Evolutionary conservation across 2,113 vertebrate species (phyloP), one percentile per base, ranked within the genome.

Genomic region (Cinclus cinclus): DNA sequence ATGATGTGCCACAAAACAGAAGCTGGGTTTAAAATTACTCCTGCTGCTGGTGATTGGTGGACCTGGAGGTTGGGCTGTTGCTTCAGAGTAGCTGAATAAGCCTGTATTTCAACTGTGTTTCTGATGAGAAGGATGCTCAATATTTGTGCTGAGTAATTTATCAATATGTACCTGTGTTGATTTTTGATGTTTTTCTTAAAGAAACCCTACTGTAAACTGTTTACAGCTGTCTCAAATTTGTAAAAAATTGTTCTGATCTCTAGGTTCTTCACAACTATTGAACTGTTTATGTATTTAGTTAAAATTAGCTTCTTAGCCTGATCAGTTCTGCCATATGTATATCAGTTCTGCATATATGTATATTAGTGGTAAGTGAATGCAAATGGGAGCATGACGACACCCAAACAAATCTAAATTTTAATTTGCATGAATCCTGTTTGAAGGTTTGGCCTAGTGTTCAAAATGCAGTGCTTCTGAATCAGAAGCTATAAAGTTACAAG

Each of bases 401-500:
- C 15, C 49, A 67, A 50, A 71, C 9, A 81, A 83, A 83, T 78
- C 68, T 4, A 60, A 46, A 71, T 60, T 67, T 80, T 53, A 76
- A 74, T 83, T 65, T 84, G 64, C 2, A 1, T 68, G n/a, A 71
- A 78, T 90, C 55, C 31, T 69, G 58, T 71, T 56, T 62, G 44
- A 63, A 90, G 31, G 30, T 89, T 86, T 67, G 44, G 18, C 50
- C 42, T 75, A 30, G 16, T 24, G 19, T 81, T 87, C 52, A 90
- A 81, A 94, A 94, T 33, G 53, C 60, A n/a, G 22, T 71, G 58
- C 90, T 96, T 93, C 93, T 93, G 75, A 92, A 88, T 90, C 60
- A 95, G 85, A 95, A 91, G 79, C 0, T 1, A 91, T 89, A 92
- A 93, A 71, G 49, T 64, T 64, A 75, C 71, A 56, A 80, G 78